These are phyloP conservation scores for Amblyopsis hoosieri DNA, from an alignment of 2,797 vertebrate genomes.

Conservation along the genomic window DNA sequence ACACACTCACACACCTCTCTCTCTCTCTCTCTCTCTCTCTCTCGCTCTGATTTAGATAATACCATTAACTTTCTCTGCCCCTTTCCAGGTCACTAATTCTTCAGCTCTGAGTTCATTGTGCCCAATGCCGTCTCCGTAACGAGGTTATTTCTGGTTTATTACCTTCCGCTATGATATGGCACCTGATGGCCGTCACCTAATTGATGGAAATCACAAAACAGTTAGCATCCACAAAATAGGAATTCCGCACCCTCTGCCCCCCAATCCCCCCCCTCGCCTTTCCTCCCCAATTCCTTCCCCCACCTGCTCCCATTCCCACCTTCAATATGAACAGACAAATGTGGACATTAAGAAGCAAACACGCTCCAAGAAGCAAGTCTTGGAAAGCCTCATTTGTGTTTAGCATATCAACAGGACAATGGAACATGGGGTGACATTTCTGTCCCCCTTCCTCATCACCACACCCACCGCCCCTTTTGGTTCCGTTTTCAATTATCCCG, in stretches of 20 bases:
- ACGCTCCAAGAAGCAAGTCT: neutral
- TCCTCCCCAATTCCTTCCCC: too few relatives aligned
- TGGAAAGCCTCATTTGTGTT: neutral
- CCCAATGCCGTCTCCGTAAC: slow-evolving; percentile 97
- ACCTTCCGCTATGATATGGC: slow-evolving; percentile 92
- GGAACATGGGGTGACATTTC: slow-evolving; percentile 39
- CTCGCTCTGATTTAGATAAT: slow-evolving; percentile 81
- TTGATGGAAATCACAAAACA: slow-evolving; percentile 96
- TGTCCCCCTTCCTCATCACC: neutral
- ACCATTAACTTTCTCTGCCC: slow-evolving; percentile 91
- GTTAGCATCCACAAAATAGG: slow-evolving; percentile 84
- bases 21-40: slow-evolving; percentile 62
- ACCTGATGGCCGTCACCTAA: slow-evolving; percentile 93
- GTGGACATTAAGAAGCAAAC: slow-evolving; percentile 28
- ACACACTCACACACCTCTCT: neutral
- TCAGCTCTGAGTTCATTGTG: slow-evolving; percentile 98
- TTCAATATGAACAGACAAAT: slow-evolving; percentile 52
- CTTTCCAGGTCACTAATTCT: slow-evolving; percentile 99
- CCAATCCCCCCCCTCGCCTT: slow-evolving; percentile 40
- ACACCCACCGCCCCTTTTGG: slow-evolving; percentile 40
- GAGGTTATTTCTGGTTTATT: slow-evolving; percentile 99
- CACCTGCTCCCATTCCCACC: slow-evolving; percentile 27
- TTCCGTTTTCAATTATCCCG: slow-evolving; percentile 72
- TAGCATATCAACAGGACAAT: slow-evolving; percentile 42
- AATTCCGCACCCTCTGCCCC: slow-evolving; percentile 48